Evolutionary conservation across 2,113 vertebrate species (phyloP).

Genomic region (Urocynchramus pylzowi): DNA sequence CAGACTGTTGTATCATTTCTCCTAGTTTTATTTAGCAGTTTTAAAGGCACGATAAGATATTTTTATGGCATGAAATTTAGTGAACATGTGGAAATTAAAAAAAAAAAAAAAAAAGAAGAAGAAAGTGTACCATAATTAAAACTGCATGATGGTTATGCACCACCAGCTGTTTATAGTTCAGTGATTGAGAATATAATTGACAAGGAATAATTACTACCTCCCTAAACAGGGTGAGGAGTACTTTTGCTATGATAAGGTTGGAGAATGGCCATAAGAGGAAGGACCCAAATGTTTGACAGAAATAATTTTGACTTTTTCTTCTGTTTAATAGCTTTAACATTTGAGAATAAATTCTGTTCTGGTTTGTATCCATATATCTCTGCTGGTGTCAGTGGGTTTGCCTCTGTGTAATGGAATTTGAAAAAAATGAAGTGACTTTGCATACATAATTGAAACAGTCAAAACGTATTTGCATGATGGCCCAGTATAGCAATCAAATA

Average conservation of each 20-base stretch:
- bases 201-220: constrained; percentile 7
- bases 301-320: not conserved
- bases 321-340: not conserved
- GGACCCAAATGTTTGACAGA: not conserved
- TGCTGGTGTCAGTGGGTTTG: not conserved
- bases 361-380: not conserved
- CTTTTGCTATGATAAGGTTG: not conserved
- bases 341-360: not conserved
- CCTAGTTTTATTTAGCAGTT: constrained; percentile 20
- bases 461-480: not conserved
- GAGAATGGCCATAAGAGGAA: not conserved
- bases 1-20: not conserved
- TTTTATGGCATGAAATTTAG: constrained; percentile 23
- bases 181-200: constrained; percentile 21
- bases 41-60: constrained; percentile 9
- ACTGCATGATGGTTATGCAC: not conserved
- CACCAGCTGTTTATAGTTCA: constrained; percentile 42
- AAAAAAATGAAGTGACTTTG: not conserved
- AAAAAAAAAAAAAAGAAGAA: not conserved
- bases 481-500: not conserved
- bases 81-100: constrained; percentile 27
- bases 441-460: not conserved
- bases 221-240: not conserved
- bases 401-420: not conserved
- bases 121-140: constrained; percentile 18